phyloP scores from a whole-genome alignment of 2,797 vertebrate genomes.

The Brachymystax lenok region DNA sequence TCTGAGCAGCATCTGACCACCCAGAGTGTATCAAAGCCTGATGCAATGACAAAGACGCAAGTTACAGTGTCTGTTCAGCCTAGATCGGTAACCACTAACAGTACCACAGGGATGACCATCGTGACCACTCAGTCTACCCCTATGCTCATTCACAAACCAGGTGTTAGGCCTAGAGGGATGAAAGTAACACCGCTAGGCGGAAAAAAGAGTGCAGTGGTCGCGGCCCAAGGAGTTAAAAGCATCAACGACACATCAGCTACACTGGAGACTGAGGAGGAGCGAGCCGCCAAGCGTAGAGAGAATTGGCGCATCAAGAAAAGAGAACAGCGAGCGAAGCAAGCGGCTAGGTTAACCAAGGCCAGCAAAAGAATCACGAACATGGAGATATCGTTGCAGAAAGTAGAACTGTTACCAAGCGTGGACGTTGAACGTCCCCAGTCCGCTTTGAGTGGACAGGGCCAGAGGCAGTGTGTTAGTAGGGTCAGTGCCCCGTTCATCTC shows the following conservation, averaged over 20 bases:
- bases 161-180: constrained; percentile 12
- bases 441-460: constrained; percentile 40
- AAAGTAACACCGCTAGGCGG: constrained; percentile 42
- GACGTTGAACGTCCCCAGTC: constrained; percentile 35
- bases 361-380: constrained; percentile 49
- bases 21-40: constrained; percentile 50
- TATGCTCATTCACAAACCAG: constrained; percentile 28
- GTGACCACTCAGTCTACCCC: constrained; percentile 25
- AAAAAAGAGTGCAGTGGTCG: constrained; percentile 61
- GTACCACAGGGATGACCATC: constrained; percentile 21
- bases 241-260: neutral
- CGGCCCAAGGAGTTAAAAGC: constrained; percentile 38
- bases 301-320: constrained; percentile 80
- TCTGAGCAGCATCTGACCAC: constrained; percentile 55
- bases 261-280: constrained; percentile 70
- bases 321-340: constrained; percentile 76
- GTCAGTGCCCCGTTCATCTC: constrained; percentile 33
- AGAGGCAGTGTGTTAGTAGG: constrained; percentile 30
- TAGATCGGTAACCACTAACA: constrained; percentile 35
- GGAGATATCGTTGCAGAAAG: constrained; percentile 30
- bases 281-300: constrained; percentile 72
- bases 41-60: constrained; percentile 28
- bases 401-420: constrained; percentile 15
- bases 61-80: constrained; percentile 37
- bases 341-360: constrained; percentile 54